Conservation (phyloP, 1,140 invertebrate genomes). For the Aphelinus certus region DNA sequence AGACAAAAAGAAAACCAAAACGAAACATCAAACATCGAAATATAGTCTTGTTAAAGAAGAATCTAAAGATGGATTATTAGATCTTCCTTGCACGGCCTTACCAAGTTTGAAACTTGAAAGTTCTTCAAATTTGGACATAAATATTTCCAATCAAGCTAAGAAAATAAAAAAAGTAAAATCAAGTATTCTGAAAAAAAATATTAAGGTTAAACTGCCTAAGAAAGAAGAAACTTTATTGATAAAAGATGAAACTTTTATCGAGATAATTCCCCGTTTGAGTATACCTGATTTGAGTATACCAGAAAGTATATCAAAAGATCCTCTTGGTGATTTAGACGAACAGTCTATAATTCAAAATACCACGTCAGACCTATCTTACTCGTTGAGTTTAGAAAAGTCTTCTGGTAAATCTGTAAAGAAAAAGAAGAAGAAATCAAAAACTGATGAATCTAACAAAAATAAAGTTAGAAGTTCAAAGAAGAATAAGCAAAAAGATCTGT, state of each 20-base stretch:
- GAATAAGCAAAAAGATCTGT: constrained; percentile 47
- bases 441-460: constrained; percentile 44
- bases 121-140: neutral
- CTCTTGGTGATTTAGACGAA: constrained; percentile 19
- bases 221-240: constrained; percentile 7
- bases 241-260: constrained; percentile 32
- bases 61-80: constrained; percentile 10
- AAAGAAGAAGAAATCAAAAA: constrained; percentile 50
- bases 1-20: constrained; percentile 45
- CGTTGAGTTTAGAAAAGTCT: neutral
- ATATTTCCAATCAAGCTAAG: constrained; percentile 25
- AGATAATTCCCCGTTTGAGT: constrained; percentile 22
- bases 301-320: constrained; percentile 23
- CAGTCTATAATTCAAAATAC: constrained; percentile 7
- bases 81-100: constrained; percentile 9
- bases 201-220: neutral
- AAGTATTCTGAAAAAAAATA: neutral
- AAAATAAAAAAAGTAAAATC: constrained; percentile 32
- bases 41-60: constrained; percentile 15
- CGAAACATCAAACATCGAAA: constrained; percentile 6
- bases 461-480: constrained; percentile 45
- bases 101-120: constrained; percentile 23
- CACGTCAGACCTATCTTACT: neutral
- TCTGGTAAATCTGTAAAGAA: constrained; percentile 5
- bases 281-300: constrained; percentile 29